Percentiles rank a stretch among this genome's conserved stretches.
Conservation (phyloP, 2,113 vertebrate species). For the Hemichromis elongatus region DNA sequence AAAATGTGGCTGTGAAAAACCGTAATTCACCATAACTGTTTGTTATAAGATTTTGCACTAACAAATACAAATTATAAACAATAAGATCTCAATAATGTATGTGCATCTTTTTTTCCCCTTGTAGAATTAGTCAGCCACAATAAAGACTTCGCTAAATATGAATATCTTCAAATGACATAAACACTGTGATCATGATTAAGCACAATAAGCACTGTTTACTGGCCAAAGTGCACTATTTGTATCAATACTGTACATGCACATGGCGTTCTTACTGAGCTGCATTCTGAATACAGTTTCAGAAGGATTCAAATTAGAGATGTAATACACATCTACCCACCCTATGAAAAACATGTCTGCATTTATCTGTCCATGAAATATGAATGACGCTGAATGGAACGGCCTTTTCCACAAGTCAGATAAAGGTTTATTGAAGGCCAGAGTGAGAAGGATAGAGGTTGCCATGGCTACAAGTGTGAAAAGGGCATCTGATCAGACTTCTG, state of each 20-base stretch:
- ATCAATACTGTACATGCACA: background rate
- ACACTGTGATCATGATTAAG: background rate
- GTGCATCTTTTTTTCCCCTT: background rate
- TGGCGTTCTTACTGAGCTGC: background rate
- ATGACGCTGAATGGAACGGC: conserved; percentile 63
- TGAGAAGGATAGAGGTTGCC: conserved; percentile 48
- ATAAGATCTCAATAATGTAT: background rate
- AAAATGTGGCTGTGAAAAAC: background rate
- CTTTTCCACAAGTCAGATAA: conserved; percentile 63
- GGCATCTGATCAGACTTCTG: conserved; percentile 65
- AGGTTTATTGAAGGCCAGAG: conserved; percentile 59
- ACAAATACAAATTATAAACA: background rate
- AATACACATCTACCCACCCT: background rate
- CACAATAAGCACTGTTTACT: background rate
- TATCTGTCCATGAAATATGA: conserved; percentile 61
- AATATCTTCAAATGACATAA: background rate
- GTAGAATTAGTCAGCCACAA: background rate
- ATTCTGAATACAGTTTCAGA: conserved; percentile 2
- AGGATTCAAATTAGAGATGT: conserved; percentile 20
- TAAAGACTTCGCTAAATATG: background rate
- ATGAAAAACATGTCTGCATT: conserved; percentile 27
- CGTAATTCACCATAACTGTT: background rate
- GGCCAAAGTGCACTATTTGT: background rate
- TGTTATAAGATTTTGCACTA: background rate
- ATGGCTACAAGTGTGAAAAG: conserved; percentile 69